Evolutionary conservation across 23 tunicate genomes (phyloP).

Genomic region (Diplosoma virens): DNA sequence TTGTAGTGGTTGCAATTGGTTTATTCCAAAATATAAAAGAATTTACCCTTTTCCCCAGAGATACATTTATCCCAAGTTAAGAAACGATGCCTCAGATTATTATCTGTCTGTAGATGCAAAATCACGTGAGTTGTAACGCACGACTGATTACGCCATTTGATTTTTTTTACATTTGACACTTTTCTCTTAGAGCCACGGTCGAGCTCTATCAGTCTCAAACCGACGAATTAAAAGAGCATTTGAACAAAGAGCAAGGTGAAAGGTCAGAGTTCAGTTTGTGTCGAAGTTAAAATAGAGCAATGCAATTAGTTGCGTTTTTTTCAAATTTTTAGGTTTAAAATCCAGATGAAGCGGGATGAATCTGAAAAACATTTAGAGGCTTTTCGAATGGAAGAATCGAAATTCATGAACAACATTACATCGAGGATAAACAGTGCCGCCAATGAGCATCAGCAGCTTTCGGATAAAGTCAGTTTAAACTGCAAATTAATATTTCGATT

Average conservation of each 20-base stretch:
- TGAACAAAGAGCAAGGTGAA: slow-evolving; percentile 58
- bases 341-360: slow-evolving; percentile 55
- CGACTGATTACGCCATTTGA: background rate
- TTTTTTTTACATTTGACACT: background rate
- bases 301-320: background rate
- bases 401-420: slow-evolving; percentile 72
- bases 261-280: slow-evolving; percentile 20
- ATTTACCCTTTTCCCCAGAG: too few relatives aligned
- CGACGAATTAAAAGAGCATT: slow-evolving; percentile 44
- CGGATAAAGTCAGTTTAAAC: slow-evolving; percentile 54
- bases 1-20: too few relatives aligned
- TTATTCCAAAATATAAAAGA: too few relatives aligned
- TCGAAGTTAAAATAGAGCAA: background rate
- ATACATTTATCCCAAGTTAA: too few relatives aligned
- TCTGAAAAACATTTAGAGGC: slow-evolving; percentile 74
- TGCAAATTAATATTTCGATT: too few relatives aligned
- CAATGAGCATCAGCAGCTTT: slow-evolving; percentile 40
- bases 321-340: slow-evolving; percentile 38
- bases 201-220: slow-evolving; percentile 66
- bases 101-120: too few relatives aligned
- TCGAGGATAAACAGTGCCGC: slow-evolving; percentile 38
- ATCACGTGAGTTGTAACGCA: background rate
- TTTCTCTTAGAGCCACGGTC: slow-evolving; percentile 49
- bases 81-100: too few relatives aligned
- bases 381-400: slow-evolving; percentile 56